Conservation (phyloP, 2,797 vertebrate genomes). For the Rhynchonycteris naso region DNA sequence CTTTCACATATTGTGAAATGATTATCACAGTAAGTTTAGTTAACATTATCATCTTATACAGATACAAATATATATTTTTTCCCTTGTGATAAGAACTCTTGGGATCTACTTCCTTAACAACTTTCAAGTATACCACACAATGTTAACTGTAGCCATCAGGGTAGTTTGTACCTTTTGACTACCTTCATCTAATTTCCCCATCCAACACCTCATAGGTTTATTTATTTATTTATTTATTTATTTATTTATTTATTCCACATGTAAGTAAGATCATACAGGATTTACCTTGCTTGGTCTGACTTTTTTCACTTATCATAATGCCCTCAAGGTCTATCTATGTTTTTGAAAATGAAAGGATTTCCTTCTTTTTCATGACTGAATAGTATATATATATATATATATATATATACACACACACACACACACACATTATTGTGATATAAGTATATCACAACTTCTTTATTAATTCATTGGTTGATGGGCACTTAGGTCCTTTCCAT, state of each 20-base stretch:
- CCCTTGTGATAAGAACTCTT: background rate
- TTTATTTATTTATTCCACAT: background rate
- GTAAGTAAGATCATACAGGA: background rate
- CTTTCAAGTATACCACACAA: background rate
- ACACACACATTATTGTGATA: too few species aligned
- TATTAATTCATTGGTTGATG: background rate
- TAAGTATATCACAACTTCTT: background rate
- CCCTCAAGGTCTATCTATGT: background rate
- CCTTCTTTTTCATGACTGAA: background rate
- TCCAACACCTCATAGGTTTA: background rate
- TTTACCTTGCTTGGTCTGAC: background rate
- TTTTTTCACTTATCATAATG: background rate
- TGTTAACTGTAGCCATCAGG: background rate
- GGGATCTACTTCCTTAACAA: background rate
- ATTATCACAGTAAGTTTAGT: background rate
- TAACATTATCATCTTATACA: background rate
- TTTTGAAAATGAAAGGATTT: background rate
- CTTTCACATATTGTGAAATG: background rate
- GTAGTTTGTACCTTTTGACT: background rate
- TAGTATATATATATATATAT: background rate
- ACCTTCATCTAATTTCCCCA: background rate
- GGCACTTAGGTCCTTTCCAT: background rate
- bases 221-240: background rate
- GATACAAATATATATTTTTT: background rate
- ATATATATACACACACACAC: too few species aligned